phyloP scores from a whole-genome alignment of 2,888 invertebrate species.

The Melanchra persicariae region DNA sequence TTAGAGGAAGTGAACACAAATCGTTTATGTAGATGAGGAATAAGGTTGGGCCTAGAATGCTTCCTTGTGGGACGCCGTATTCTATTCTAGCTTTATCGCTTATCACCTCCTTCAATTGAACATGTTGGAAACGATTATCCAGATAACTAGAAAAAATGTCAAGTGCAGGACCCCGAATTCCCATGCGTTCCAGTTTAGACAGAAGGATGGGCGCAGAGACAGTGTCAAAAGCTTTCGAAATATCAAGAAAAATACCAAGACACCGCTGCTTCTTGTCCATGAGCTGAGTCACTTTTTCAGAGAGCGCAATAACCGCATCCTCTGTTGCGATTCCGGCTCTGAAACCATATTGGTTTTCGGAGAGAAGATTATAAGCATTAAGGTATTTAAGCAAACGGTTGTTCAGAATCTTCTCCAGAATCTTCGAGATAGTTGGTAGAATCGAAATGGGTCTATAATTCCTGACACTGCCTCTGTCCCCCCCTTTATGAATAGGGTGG shows the following conservation, averaged over 20 bases:
- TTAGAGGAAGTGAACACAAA: too few relatives aligned
- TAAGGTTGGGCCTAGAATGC: not conserved
- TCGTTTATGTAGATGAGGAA: too few relatives aligned
- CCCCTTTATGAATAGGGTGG: too few relatives aligned
- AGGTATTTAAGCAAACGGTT: not conserved
- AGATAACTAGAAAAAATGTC: not conserved
- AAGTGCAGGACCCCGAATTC: not conserved
- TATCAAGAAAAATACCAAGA: not conserved
- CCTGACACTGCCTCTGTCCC: not conserved
- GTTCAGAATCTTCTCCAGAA: not conserved
- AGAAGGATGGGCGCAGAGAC: not conserved
- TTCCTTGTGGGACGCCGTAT: not conserved
- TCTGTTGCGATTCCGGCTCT: not conserved
- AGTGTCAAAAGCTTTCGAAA: not conserved
- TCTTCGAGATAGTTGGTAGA: conserved; percentile 1
- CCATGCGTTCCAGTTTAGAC: not conserved
- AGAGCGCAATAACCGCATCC: too few relatives aligned
- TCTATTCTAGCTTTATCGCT: too few relatives aligned
- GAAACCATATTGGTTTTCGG: not conserved
- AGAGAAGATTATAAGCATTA: not conserved
- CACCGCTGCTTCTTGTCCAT: too few relatives aligned
- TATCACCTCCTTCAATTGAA: not conserved
- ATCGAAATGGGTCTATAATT: not conserved
- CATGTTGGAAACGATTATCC: not conserved
- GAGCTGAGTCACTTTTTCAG: too few relatives aligned